These are phyloP conservation scores for Archocentrus centrarchus DNA, from an alignment of 2,113 vertebrate genomes.

Conservation along the genomic window DNA sequence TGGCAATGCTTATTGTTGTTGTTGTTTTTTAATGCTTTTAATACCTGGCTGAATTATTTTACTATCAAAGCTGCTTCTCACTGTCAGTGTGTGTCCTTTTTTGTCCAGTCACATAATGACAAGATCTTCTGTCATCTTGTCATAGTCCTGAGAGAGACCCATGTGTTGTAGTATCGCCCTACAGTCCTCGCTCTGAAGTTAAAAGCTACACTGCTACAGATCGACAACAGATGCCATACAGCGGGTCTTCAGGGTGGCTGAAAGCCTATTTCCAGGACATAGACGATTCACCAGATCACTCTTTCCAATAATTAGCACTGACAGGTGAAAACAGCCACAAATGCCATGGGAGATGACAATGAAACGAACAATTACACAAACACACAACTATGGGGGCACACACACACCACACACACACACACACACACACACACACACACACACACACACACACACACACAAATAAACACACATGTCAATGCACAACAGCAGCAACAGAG, in stretches of 20 bases:
- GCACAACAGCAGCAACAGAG: slow-evolving; percentile 52
- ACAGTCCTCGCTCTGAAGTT: slow-evolving; percentile 33
- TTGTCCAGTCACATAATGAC: background rate
- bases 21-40: background rate
- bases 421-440: slow-evolving; percentile 47
- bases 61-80: background rate
- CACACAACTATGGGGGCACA: slow-evolving; percentile 10
- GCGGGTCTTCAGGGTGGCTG: slow-evolving; percentile 39
- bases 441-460: slow-evolving; percentile 48
- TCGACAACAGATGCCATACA: slow-evolving; percentile 28
- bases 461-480: slow-evolving; percentile 37
- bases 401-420: slow-evolving; percentile 37
- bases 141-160: background rate
- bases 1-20: background rate
- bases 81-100: background rate
- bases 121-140: background rate
- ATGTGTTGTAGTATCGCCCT: background rate
- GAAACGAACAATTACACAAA: slow-evolving; percentile 61
- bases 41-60: background rate
- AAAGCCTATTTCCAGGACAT: slow-evolving; percentile 54
- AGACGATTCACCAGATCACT: slow-evolving; percentile 41
- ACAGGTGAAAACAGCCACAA: slow-evolving; percentile 70
- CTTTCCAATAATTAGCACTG: slow-evolving; percentile 68
- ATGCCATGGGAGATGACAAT: slow-evolving; percentile 56
- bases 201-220: slow-evolving; percentile 21